phyloP scores from a whole-genome alignment of 2,888 invertebrate species.

The Pammene fasciana region DNA sequence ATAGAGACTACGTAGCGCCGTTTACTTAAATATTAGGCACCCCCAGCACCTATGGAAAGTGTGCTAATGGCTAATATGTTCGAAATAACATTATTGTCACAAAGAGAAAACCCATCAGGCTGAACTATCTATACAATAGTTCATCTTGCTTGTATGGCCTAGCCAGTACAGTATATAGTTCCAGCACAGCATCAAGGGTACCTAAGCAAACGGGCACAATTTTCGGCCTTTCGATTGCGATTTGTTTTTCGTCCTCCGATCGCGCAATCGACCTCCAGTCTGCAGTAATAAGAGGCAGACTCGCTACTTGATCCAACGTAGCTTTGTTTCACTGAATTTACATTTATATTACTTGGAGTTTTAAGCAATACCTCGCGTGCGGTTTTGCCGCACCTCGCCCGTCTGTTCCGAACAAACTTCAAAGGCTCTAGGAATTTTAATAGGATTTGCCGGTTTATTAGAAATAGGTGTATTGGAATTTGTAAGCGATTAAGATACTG shows the following conservation, averaged over 20 bases:
- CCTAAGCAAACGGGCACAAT: not conserved
- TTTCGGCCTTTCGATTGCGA: not conserved
- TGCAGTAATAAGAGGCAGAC: slow-evolving; percentile 53
- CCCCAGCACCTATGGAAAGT: no score
- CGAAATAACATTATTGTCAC: no score
- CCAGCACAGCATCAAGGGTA: not conserved
- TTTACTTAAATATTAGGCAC: no score
- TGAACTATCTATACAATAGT: no score
- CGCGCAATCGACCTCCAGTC: slow-evolving; percentile 14
- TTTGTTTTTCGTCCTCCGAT: slow-evolving; percentile 26
- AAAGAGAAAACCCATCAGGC: no score
- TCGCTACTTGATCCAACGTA: slow-evolving; percentile 53
- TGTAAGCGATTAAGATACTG: slow-evolving; percentile 2
- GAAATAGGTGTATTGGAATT: slow-evolving; percentile 32
- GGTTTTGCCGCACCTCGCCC: slow-evolving; percentile 30
- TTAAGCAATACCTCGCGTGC: slow-evolving; percentile 61
- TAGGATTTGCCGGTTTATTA: slow-evolving; percentile 37
- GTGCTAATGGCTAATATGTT: no score
- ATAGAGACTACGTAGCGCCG: no score
- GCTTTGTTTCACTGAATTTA: slow-evolving; percentile 62
- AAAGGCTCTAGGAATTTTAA: slow-evolving; percentile 39
- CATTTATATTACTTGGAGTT: slow-evolving; percentile 70
- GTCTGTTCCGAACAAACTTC: slow-evolving; percentile 34
- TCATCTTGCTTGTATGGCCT: no score
- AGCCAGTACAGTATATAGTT: not conserved